Conservation (phyloP, 2,888 invertebrate species). For the Pedicia rivosa region DNA sequence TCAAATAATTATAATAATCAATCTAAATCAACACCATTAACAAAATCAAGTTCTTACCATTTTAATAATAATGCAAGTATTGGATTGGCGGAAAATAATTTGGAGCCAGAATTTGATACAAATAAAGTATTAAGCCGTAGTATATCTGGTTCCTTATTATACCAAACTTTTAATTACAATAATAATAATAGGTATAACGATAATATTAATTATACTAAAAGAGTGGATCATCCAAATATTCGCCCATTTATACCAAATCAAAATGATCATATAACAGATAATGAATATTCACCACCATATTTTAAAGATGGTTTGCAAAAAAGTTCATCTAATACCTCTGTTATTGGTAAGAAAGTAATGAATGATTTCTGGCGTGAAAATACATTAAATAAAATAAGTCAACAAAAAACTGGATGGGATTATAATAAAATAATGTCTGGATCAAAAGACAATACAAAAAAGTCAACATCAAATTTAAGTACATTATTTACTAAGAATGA, state of each 20-base stretch:
- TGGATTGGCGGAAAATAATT: too few species aligned
- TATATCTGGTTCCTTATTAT: too few species aligned
- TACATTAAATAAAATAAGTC: constrained; percentile 18
- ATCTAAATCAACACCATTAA: not conserved
- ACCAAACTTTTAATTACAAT: too few species aligned
- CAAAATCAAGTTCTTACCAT: constrained; percentile 5
- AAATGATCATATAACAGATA: not conserved
- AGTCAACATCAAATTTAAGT: too few species aligned
- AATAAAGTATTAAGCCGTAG: too few species aligned
- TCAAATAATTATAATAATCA: constrained; percentile 1
- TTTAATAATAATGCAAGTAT: not conserved
- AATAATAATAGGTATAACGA: too few species aligned
- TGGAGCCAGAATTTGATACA: too few species aligned
- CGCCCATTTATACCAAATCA: constrained; percentile 11
- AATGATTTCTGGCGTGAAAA: constrained; percentile 31
- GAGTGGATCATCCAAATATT: constrained; percentile 12
- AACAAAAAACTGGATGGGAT: constrained; percentile 21
- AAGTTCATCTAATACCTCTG: constrained; percentile 16
- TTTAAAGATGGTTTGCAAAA: constrained; percentile 11
- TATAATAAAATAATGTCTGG: constrained; percentile 25
- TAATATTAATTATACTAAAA: too few species aligned
- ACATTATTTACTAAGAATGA: too few species aligned
- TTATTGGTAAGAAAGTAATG: constrained; percentile 16
- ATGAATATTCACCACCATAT: not conserved
- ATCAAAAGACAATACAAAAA: too few species aligned